Base-by-base conservation (phyloP, 1,140 invertebrate genomes). In the Macrotrachela quadricornifera region DNA sequence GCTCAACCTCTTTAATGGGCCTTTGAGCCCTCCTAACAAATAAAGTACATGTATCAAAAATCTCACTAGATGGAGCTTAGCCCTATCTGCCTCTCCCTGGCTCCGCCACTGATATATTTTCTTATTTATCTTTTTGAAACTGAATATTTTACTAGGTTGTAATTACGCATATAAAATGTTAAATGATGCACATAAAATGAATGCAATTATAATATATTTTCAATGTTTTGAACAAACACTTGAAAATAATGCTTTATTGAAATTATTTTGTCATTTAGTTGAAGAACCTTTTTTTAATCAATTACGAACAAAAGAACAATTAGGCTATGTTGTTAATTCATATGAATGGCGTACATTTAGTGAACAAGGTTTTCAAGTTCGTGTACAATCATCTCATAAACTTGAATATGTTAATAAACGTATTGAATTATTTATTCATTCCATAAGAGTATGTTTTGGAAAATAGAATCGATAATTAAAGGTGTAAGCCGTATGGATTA, bases 321-420 rank as follows among this genome's bases (percentile, higher is more conserved):
- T 92, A 10, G 85, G 88, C 10, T 95, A 96, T 64, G 88, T 95
- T 60, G 87, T 95, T 39, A 83, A 81, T 63, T 85, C 81, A 64
- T 82, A 82, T 1, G 72, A 86, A 15, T 73, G 85, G 11, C 73
- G 80, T 59, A 74, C 79, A 0, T 80, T 80, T 66, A 84, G 84
- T 18, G 79, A 80, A 4, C 83, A 88, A 67, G 86, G 87, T 10
- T 65, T 95, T 8, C 66, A 81, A 55, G 72, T 95, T 16, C 79
- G 94, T 50, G 80, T 95, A 1, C 90, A 95, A 72, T 90, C 86
- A 17, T 79, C 85, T 52, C 76, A 77, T 47, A 78, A 82, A 65
- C 85, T 87, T 0, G 65, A 74, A 9, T 85, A 79, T 69, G 74
- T 94, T 9, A 86, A 94, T 63, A 66, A 78, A 48, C 74, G 86